A percentile compares a stretch with the other conserved stretches of the same genome.
These are phyloP conservation scores for Odontocerum albicorne DNA, from an alignment of 2,888 invertebrate genomes.

Conservation along the genomic window DNA sequence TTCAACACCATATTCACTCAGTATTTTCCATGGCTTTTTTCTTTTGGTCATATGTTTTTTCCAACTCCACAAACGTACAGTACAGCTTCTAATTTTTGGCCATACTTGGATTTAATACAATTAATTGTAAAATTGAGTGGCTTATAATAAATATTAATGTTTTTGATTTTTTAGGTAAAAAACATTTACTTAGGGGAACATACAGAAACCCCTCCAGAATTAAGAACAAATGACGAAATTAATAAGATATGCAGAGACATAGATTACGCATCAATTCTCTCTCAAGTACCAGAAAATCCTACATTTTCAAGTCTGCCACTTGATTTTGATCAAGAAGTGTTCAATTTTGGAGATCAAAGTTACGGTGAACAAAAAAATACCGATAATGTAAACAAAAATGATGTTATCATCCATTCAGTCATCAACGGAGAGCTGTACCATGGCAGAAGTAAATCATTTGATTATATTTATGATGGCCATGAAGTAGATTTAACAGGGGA, in stretches of 20 bases:
- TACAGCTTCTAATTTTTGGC: too few species aligned
- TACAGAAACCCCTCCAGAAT: conserved; percentile 8
- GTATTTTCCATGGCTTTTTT: too few species aligned
- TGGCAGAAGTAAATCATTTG: conserved; percentile 9
- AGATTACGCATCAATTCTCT: conserved; percentile 15
- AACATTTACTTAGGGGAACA: conserved; percentile 15
- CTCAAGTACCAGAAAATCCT: conserved; percentile 13
- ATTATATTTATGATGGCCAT: conserved; percentile 8
- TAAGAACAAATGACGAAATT: conserved; percentile 16
- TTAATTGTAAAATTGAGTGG: too few species aligned
- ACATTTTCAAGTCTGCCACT: conserved; percentile 15
- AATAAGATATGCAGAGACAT: conserved; percentile 11
- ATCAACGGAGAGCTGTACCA: conserved; percentile 20
- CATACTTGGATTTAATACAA: too few species aligned
- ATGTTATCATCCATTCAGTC: conserved; percentile 18
- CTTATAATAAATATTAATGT: background rate
- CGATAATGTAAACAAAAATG: conserved; percentile 8
- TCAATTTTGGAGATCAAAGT: background rate
- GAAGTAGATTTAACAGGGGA: conserved; percentile 11
- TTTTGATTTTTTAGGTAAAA: conserved; percentile 16
- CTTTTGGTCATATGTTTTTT: too few species aligned
- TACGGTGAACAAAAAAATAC: conserved; percentile 3
- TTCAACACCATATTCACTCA: too few species aligned
- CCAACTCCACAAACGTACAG: too few species aligned
- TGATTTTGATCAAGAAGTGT: conserved; percentile 19